Evolutionary conservation across 1,140 invertebrate genomes (phyloP).

Genomic region (Halyomorpha halys): DNA sequence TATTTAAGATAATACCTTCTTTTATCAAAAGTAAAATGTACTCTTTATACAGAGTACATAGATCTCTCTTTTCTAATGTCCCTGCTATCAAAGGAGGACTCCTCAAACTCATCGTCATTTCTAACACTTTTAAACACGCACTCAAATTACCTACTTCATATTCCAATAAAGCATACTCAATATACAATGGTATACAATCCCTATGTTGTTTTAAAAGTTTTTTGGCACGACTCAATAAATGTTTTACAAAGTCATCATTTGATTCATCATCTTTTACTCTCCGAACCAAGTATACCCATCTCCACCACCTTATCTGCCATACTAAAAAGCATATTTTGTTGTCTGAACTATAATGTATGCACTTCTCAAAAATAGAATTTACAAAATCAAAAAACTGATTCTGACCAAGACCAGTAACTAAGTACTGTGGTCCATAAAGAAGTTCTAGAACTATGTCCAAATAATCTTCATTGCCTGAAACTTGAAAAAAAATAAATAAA

Average conservation of each 20-base stretch:
- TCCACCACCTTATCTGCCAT: constrained; percentile 26
- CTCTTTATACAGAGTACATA: not conserved
- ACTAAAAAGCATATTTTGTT: constrained; percentile 10
- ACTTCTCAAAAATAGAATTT: constrained; percentile 14
- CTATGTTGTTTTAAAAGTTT: constrained; percentile 26
- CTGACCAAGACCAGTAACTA: constrained; percentile 15
- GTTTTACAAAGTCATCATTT: not conserved
- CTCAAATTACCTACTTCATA: constrained; percentile 23
- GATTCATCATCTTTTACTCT: not conserved
- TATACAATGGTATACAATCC: constrained; percentile 25
- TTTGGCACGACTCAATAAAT: constrained; percentile 22
- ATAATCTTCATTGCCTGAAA: constrained; percentile 16
- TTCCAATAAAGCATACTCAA: constrained; percentile 29
- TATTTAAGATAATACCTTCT: not conserved
- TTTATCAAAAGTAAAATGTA: not conserved
- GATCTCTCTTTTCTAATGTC: not conserved
- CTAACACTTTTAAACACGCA: constrained; percentile 34
- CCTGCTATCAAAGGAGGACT: constrained; percentile 1
- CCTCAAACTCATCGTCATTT: constrained; percentile 37
- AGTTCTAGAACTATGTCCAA: constrained; percentile 21
- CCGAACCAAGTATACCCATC: not conserved
- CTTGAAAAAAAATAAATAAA: not conserved
- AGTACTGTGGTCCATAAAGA: constrained; percentile 20
- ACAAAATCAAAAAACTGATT: constrained; percentile 19
- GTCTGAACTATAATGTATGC: not conserved